These are phyloP conservation scores for Stomatorhinus ivindoensis DNA, from an alignment of 2,113 vertebrate genomes.

Conservation along the genomic window DNA sequence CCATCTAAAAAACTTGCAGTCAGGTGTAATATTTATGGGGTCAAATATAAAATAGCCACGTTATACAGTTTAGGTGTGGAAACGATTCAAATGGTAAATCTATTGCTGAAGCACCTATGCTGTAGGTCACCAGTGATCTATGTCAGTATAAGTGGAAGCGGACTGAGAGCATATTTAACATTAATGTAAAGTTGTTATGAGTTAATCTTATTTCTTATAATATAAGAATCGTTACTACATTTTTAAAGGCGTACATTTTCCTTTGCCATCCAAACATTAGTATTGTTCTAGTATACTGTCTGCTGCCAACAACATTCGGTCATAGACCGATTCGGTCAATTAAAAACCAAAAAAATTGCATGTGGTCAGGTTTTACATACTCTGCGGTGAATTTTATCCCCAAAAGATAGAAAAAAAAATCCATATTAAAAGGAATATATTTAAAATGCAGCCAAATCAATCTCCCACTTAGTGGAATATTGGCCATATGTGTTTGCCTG, in stretches of 20 bases:
- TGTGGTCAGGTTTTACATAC: neutral
- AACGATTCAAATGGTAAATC: neutral
- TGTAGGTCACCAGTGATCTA: neutral
- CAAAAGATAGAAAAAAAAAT: neutral
- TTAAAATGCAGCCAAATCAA: neutral
- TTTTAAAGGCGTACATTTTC: neutral
- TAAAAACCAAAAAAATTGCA: neutral
- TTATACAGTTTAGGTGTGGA: neutral
- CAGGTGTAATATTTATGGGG: neutral
- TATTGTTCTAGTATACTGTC: neutral
- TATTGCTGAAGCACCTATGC: neutral
- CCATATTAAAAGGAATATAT: neutral
- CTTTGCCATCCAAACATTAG: neutral
- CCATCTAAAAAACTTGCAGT: neutral
- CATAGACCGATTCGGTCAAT: neutral
- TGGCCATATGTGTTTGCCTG: neutral
- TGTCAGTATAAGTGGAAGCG: neutral
- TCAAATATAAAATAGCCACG: neutral
- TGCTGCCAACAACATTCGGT: neutral
- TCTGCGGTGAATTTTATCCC: neutral
- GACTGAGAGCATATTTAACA: neutral
- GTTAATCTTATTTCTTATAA: neutral
- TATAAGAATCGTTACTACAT: neutral
- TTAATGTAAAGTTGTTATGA: neutral
- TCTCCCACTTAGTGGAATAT: neutral